phyloP scores from a whole-genome alignment of 1,140 invertebrate genomes.

The Heterodera carotae region DNA sequence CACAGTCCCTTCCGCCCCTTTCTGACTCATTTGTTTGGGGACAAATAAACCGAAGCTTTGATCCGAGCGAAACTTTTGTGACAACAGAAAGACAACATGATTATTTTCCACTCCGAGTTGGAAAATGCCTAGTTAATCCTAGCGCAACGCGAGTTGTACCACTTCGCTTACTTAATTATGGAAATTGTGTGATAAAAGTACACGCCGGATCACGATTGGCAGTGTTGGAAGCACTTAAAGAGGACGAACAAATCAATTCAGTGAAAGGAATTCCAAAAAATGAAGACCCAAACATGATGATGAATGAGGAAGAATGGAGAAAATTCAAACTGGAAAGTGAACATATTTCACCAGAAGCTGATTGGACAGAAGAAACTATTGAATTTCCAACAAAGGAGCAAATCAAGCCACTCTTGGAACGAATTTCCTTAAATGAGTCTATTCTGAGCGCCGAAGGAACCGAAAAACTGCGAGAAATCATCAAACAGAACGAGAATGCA shows the following conservation, averaged over 20 bases:
- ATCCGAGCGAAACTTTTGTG: neutral
- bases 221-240: slow-evolving; percentile 18
- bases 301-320: neutral
- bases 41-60: neutral
- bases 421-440: neutral
- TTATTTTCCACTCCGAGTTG: slow-evolving; percentile 14
- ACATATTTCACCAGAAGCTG: slow-evolving; percentile 18
- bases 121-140: slow-evolving; percentile 8
- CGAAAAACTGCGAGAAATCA: neutral
- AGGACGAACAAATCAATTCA: neutral
- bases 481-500: neutral
- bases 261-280: neutral
- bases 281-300: neutral
- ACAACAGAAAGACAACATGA: neutral
- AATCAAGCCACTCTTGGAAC: neutral
- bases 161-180: slow-evolving; percentile 26
- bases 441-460: neutral
- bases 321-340: slow-evolving; percentile 17
- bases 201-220: slow-evolving; percentile 10
- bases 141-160: slow-evolving; percentile 16
- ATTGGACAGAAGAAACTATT: neutral
- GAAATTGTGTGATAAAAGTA: slow-evolving; percentile 13
- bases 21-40: slow-evolving; percentile 31
- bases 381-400: slow-evolving; percentile 11
- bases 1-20: neutral